Evolutionary conservation across 2,797 vertebrate genomes (phyloP), one percentile per base, ranked within the genome.

Genomic region (Enteromius mattozi): DNA sequence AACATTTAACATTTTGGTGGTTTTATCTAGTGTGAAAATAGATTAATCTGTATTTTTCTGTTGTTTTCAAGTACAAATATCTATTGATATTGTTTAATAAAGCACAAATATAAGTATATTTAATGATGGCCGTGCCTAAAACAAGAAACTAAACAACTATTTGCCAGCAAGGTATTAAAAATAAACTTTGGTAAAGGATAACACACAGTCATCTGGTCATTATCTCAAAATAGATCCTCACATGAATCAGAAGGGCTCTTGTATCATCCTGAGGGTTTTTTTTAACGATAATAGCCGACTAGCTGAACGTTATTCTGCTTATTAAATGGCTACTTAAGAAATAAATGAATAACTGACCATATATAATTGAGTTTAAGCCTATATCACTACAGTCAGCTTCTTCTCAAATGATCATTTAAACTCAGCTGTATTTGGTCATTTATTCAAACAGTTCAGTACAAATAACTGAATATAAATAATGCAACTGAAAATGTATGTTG

Each of bases 211-310:
- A 63, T 42, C 37, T 78, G 56, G 2, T 45, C 76, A 63, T 78
- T 78, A 21, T 63, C 56, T 63, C 56, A 78, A 78, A 78, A 78
- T 78, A 77, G 75, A 77, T 56, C 13, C 54, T 77, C 33, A 40
- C 75, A 42, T 77, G 54, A 37, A 56, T 37, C 49, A n/a, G 10
- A 65, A 59, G 51, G 33, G 49, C 7, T 42, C 75, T 77, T 61
- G 35, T 77, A 59, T 59, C 54, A 59, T 40, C 51, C 51, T 77
- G 7, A 77, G 56, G 51, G 21, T 1, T 0, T 59, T 75, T 33
- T 77, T 56, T 35, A 54, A 77, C 2, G 6, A 40, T 77, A 77
- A 77, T 27, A 54, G 40, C 21, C 24, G 19, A 21, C 35, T 59
- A 37, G 65, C 30, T 37, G 30, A 1, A 10, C 2, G 2, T 37